A percentile compares a stretch with the other conserved stretches of the same genome.
phyloP scores from a whole-genome alignment of 2,888 invertebrate species.

The Girardia tigrina region DNA sequence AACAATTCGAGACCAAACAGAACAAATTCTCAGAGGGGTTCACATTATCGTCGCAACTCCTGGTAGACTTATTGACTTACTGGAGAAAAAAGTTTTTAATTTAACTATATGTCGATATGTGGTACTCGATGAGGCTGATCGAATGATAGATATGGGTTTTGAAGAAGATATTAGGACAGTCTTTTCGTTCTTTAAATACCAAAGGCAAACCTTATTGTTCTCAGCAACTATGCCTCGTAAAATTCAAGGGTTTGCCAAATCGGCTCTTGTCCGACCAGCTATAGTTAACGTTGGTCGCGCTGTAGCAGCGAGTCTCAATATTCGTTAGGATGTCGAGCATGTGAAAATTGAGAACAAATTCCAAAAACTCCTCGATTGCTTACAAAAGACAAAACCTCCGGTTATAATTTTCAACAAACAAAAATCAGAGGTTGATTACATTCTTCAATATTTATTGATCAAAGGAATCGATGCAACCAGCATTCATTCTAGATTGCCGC shows the following conservation, averaged over 20 bases:
- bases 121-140: constrained; percentile 94
- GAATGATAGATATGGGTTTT: constrained; percentile 99
- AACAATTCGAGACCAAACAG: constrained; percentile 77
- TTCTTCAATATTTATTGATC: constrained; percentile 85
- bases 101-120: constrained; percentile 67
- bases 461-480: constrained; percentile 96
- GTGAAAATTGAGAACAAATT: constrained; percentile 92
- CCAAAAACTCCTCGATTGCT: constrained; percentile 75
- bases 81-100: constrained; percentile 85
- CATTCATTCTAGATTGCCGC: constrained; percentile 93
- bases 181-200: constrained; percentile 76
- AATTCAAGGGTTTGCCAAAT: constrained; percentile 90
- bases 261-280: constrained; percentile 83
- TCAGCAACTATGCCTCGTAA: constrained; percentile 99
- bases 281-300: constrained; percentile 96
- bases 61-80: constrained; percentile 90
- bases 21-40: constrained; percentile 74
- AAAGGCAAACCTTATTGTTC: constrained; percentile 85
- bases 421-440: constrained; percentile 96
- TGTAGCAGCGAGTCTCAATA: constrained; percentile 89
- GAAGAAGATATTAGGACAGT: constrained; percentile 97
- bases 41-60: constrained; percentile 98
- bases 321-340: constrained; percentile 78
- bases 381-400: constrained; percentile 88
- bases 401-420: constrained; percentile 84